phyloP scores from a whole-genome alignment of 2,113 vertebrate species.

The Elephas maximus region DNA sequence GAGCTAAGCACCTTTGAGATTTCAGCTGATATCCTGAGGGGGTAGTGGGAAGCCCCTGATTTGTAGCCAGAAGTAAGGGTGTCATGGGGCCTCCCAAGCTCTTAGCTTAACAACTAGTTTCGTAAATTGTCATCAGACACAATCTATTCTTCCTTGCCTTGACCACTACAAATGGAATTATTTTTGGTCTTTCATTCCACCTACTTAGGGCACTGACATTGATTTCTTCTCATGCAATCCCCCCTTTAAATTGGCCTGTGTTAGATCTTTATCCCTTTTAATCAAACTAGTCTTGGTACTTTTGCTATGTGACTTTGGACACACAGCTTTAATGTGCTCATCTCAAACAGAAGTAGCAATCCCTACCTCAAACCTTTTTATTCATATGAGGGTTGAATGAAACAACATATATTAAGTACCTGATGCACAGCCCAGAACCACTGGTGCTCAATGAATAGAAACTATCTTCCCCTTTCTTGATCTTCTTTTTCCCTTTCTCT shows the following conservation, averaged over 20 bases:
- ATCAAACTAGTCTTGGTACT: neutral
- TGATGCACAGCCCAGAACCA: neutral
- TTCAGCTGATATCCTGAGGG: neutral
- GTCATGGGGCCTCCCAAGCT: neutral
- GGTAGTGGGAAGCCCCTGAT: neutral
- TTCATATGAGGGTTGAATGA: neutral
- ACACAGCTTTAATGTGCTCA: neutral
- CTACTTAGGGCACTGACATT: neutral
- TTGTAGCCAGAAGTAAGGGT: neutral
- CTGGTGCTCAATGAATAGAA: neutral
- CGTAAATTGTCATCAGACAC: neutral
- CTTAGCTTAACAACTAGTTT: neutral
- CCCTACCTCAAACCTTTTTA: neutral
- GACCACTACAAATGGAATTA: neutral
- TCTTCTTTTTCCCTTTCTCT: neutral
- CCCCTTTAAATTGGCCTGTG: neutral
- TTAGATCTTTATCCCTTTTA: neutral
- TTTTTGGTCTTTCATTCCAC: no score
- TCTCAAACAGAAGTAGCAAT: neutral
- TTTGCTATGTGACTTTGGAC: neutral
- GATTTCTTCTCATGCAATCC: neutral
- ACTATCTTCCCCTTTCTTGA: neutral
- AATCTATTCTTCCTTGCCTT: neutral
- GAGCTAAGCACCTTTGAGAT: no score
- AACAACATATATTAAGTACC: neutral